These are phyloP conservation scores for Porites lutea DNA, from an alignment of 64 coral and sea anemone species.

Conservation along the genomic window DNA sequence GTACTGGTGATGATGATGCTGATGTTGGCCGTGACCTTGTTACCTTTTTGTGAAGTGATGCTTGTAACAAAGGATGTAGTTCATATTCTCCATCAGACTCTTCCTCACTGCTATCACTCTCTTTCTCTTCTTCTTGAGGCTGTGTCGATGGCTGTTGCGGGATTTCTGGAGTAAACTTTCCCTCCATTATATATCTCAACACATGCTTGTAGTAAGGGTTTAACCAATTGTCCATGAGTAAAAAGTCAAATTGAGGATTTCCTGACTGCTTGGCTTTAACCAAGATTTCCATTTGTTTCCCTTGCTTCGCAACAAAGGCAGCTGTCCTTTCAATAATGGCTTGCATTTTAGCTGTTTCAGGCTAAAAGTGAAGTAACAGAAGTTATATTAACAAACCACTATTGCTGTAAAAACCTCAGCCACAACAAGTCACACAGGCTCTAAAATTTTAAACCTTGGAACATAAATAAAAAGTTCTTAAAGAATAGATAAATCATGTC, in stretches of 20 bases:
- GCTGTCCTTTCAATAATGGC: slow-evolving; percentile 96
- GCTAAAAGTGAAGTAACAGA: slow-evolving; percentile 51
- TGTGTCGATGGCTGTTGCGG: slow-evolving; percentile 50
- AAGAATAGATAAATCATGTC: too few relatives aligned
- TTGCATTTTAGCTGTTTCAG: slow-evolving; percentile 94
- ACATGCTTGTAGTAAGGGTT: slow-evolving; percentile 97
- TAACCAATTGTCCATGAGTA: slow-evolving; percentile 90
- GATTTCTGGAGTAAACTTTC: slow-evolving; percentile 69
- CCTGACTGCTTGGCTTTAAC: slow-evolving; percentile 99
- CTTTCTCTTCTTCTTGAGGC: slow-evolving; percentile 36
- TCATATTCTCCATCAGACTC: slow-evolving; percentile 96
- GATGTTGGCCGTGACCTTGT: slow-evolving; percentile 47
- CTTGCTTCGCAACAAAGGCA: slow-evolving; percentile 90
- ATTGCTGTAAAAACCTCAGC: background rate
- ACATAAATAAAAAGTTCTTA: too few relatives aligned
- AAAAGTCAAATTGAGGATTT: slow-evolving; percentile 98
- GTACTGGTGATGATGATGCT: slow-evolving; percentile 67
- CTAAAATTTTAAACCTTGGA: too few relatives aligned
- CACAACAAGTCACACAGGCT: too few relatives aligned
- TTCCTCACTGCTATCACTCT: slow-evolving; percentile 61
- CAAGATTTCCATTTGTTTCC: slow-evolving; percentile 97
- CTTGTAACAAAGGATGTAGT: slow-evolving; percentile 92
- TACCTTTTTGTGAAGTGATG: slow-evolving; percentile 82
- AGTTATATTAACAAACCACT: background rate
- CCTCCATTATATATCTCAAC: slow-evolving; percentile 76